A percentile compares a stretch with the other conserved stretches of the same genome.
These are phyloP conservation scores for Nemapogon koenigi DNA, from an alignment of 2,888 invertebrate species.

Conservation along the genomic window DNA sequence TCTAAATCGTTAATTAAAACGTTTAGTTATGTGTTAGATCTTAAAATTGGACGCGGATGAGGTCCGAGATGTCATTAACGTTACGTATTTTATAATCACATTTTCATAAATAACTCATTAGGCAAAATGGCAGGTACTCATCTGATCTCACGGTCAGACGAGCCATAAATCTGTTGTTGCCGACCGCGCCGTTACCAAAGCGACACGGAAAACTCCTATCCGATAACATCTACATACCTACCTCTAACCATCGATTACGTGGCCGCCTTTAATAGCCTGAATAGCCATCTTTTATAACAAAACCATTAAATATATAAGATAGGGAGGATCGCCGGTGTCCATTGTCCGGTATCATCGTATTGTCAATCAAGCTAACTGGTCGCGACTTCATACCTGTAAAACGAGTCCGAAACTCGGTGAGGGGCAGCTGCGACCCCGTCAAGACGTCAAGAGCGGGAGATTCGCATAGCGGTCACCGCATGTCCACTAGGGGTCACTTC, in stretches of 20 bases:
- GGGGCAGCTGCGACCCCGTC: conserved; percentile 48
- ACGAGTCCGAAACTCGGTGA: conserved; percentile 7
- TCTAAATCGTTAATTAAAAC: too few relatives aligned
- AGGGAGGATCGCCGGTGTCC: not conserved
- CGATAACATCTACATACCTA: conserved; percentile 3
- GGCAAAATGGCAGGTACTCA: conserved; percentile 43
- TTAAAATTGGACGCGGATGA: conserved; percentile 6
- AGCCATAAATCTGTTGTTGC: conserved; percentile 55
- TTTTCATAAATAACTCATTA: conserved; percentile 61
- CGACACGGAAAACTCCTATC: conserved; percentile 7
- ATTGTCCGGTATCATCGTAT: conserved; percentile 12
- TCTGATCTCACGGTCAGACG: conserved; percentile 58
- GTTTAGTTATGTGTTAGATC: not conserved
- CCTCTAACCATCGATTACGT: conserved; percentile 6
- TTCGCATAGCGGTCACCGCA: conserved; percentile 48
- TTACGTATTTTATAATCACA: conserved; percentile 36
- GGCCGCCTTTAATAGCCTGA: conserved; percentile 2
- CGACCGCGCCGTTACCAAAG: conserved; percentile 21
- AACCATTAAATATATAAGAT: too few relatives aligned
- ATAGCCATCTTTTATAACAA: too few relatives aligned
- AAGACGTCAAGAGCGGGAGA: conserved; percentile 36
- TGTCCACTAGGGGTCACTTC: conserved; percentile 47
- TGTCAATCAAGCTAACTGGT: conserved; percentile 23
- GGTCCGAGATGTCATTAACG: conserved; percentile 4
- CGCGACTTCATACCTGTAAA: conserved; percentile 7